These are phyloP conservation scores for Mantis religiosa DNA, from an alignment of 2,888 invertebrate genomes.

Conservation along the genomic window DNA sequence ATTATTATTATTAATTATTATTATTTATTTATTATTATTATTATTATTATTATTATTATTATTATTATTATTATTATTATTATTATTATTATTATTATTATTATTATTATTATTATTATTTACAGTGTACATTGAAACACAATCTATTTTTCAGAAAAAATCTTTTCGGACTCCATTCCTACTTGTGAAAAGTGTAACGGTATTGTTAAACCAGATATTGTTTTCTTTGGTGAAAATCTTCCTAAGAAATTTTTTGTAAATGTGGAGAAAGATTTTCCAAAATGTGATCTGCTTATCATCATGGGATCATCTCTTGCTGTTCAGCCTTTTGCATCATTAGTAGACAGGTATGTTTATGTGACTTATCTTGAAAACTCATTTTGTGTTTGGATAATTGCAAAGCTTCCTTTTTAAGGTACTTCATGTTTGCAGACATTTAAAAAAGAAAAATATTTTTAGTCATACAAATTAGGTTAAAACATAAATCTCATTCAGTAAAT, in stretches of 20 bases:
- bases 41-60: no score
- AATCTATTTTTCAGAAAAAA: conserved; percentile 55
- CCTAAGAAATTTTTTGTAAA: conserved; percentile 71
- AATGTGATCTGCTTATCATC: conserved; percentile 87
- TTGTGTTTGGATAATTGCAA: background rate
- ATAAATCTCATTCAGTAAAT: no score
- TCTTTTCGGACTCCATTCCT: conserved; percentile 69
- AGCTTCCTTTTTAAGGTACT: background rate
- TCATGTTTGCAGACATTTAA: no score
- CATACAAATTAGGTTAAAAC: no score
- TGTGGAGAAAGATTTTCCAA: conserved; percentile 68
- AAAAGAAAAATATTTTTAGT: no score
- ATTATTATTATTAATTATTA: no score
- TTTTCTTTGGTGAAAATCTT: conserved; percentile 91
- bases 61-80: no score
- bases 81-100: no score
- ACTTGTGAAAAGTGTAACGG: conserved; percentile 70
- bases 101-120: no score
- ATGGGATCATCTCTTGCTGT: conserved; percentile 94
- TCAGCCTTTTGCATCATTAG: conserved; percentile 88
- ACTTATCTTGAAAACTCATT: background rate
- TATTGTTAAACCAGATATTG: conserved; percentile 90
- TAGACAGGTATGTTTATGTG: conserved; percentile 60
- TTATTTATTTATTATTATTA: no score
- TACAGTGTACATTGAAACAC: no score